Conservation (phyloP, 2,888 invertebrate species). For the Drosophila monieri region DNA sequence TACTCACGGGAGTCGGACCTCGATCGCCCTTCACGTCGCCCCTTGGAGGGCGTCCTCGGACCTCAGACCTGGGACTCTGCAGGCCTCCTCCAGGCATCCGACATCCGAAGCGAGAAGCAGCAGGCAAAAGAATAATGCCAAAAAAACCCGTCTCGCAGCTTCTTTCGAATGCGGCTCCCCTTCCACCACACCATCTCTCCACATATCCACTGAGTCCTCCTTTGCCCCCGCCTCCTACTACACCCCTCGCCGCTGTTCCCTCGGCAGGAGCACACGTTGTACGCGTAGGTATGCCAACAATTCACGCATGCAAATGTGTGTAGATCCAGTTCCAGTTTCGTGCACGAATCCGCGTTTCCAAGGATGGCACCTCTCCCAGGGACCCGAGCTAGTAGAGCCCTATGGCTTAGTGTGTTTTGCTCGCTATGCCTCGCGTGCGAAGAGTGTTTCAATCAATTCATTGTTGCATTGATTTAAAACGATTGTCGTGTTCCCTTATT, state of each 20-base stretch:
- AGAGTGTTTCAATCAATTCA: slow-evolving; percentile 74
- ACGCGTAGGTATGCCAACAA: slow-evolving; percentile 83
- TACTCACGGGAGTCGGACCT: slow-evolving; percentile 19
- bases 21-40: neutral
- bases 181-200: neutral
- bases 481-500: slow-evolving; percentile 69
- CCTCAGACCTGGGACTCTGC: slow-evolving; percentile 4
- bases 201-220: neutral
- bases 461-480: slow-evolving; percentile 75
- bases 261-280: slow-evolving; percentile 55
- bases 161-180: neutral
- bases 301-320: slow-evolving; percentile 79
- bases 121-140: slow-evolving; percentile 14
- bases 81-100: slow-evolving; percentile 1
- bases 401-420: slow-evolving; percentile 37
- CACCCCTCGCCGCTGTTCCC: neutral
- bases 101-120: slow-evolving; percentile 1
- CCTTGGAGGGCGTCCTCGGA: slow-evolving; percentile 22
- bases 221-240: neutral
- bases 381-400: slow-evolving; percentile 24
- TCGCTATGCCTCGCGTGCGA: slow-evolving; percentile 66
- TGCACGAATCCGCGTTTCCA: slow-evolving; percentile 22
- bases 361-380: neutral
- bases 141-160: slow-evolving; percentile 12
- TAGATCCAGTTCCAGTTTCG: slow-evolving; percentile 62